Evolutionary conservation across 2,888 invertebrate genomes (phyloP).

Genomic region (Lymantria dispar): DNA sequence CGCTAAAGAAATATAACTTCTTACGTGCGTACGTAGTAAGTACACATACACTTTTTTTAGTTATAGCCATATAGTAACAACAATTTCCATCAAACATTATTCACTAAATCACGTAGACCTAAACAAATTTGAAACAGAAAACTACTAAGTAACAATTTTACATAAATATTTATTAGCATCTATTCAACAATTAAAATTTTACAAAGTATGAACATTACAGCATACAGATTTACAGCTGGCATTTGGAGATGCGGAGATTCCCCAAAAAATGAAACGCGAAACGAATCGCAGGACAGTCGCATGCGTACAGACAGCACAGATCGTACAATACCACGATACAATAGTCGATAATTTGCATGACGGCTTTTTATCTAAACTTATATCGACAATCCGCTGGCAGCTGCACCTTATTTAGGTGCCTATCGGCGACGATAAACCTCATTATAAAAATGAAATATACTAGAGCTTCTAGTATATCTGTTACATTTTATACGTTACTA

Average conservation of each 20-base stretch:
- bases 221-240: slow-evolving; percentile 56
- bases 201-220: slow-evolving; percentile 15
- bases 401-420: slow-evolving; percentile 43
- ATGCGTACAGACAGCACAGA: slow-evolving; percentile 39
- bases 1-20: too few species aligned
- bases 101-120: too few species aligned
- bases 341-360: slow-evolving; percentile 80
- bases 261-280: slow-evolving; percentile 62
- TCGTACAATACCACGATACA: slow-evolving; percentile 65
- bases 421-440: slow-evolving; percentile 3
- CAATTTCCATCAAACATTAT: too few species aligned
- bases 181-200: slow-evolving; percentile 8
- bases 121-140: too few species aligned
- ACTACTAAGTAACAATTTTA: neutral
- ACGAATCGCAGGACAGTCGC: slow-evolving; percentile 70
- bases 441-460: neutral
- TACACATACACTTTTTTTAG: too few species aligned
- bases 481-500: too few species aligned
- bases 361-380: slow-evolving; percentile 73
- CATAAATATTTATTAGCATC: slow-evolving; percentile 6
- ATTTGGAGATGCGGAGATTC: slow-evolving; percentile 49
- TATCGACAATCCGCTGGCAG: slow-evolving; percentile 63
- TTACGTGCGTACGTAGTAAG: too few species aligned
- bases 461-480: too few species aligned
- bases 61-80: too few species aligned